phyloP scores from a whole-genome alignment of 1,140 invertebrate genomes.

The Polypedilum pembai region DNA sequence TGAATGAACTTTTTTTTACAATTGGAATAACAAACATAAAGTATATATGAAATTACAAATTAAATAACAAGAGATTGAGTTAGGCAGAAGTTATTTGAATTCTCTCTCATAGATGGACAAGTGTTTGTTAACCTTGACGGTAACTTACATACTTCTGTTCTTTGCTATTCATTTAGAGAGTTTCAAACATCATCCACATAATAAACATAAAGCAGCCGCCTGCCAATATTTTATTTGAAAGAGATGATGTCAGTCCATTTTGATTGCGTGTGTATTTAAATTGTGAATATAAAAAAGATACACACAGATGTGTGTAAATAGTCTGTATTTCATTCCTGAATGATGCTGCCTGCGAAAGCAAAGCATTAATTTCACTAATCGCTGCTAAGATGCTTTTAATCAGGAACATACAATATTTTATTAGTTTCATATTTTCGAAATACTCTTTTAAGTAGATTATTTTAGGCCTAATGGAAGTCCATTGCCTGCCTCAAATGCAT shows the following conservation, averaged over 20 bases:
- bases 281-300: neutral
- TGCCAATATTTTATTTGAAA: neutral
- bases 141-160: constrained; percentile 20
- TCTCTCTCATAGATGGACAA: neutral
- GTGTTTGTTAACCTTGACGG: neutral
- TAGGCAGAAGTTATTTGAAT: no score
- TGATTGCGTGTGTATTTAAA: neutral
- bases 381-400: constrained; percentile 5
- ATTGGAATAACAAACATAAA: no score
- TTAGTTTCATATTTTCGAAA: neutral
- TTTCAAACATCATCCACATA: neutral
- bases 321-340: neutral
- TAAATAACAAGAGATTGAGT: no score
- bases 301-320: neutral
- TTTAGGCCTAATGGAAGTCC: no score
- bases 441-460: neutral
- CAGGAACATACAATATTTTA: neutral
- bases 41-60: no score
- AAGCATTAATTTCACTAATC: neutral
- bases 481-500: no score
- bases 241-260: neutral
- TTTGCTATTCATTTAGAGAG: neutral
- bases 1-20: no score
- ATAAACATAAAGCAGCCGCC: neutral
- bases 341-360: neutral